Conservation (phyloP, 2,113 vertebrate species). For the Pristiophorus japonicus region DNA sequence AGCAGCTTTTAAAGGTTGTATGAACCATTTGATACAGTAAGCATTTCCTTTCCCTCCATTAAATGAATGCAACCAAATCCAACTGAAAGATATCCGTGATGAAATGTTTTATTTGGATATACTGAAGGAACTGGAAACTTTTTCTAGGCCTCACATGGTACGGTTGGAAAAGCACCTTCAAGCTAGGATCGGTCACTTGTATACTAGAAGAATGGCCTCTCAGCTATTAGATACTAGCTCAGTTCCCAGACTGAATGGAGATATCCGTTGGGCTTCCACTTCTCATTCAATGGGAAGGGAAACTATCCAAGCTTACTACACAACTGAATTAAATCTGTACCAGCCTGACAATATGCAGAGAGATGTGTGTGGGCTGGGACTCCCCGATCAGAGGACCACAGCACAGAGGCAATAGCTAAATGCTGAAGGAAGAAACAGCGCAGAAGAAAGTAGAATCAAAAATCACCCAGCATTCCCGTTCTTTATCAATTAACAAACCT, state of each 20-base stretch:
- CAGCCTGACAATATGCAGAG: neutral
- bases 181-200: neutral
- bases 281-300: neutral
- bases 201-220: neutral
- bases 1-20: neutral
- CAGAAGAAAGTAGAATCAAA: neutral
- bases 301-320: neutral
- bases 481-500: neutral
- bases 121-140: neutral
- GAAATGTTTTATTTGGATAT: neutral
- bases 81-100: neutral
- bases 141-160: neutral
- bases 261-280: neutral
- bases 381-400: neutral
- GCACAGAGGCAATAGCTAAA: neutral
- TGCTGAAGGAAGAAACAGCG: too few relatives aligned
- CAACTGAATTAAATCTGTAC: neutral
- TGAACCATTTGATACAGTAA: neutral
- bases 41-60: neutral
- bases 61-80: neutral
- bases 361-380: neutral
- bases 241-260: neutral
- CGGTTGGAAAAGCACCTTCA: neutral
- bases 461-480: neutral
- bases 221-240: neutral